Evolutionary conservation across 2,113 vertebrate genomes (phyloP), one percentile per base, ranked within the genome.

Genomic region (Poecile atricapillus): DNA sequence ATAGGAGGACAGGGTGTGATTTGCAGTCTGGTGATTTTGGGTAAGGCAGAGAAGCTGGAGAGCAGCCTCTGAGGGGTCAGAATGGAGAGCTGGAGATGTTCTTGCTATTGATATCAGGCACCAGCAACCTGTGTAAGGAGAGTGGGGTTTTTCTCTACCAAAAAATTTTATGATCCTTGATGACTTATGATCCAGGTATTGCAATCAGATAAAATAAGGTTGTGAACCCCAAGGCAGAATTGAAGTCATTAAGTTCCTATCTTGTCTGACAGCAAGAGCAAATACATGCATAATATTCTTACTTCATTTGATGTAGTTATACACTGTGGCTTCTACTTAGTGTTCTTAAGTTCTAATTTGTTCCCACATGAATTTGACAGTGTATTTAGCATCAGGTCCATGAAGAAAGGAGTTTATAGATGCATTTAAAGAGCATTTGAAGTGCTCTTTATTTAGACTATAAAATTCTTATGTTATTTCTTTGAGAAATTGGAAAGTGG

Each of bases 281-380:
- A 93, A 52, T 53, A 10, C 18, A 7, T 39, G 31, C 31, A 62
- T 13, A 65, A 58, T 77, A 80, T 39, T 69, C 43, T 62, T 77
- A 12, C 31, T 83, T 93, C 67, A 63, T 80, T 77, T 83, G 9
- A 89, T 55, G 59, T 50, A 69, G 25, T 94, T 93, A 63, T 47
- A 50, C 1, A 1, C 3, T 70, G 13, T n/a, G 52, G 33, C 22
- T 87, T 87, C 53, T 80, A 28, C 74, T 91, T 86, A 84, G 37
- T 71, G n/a, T 22, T 92, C 77, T 84, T 73, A 79, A 87, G 77
- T 53, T 87, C 82, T 95, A 67, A 50, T 91, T 95, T 96, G 82
- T 87, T 93, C 70, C 53, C 50, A 58, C 21, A 85, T 77, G 50
- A 89, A 76, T 90, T 89, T 94, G 43, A 74, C 21, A 49, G 14